A percentile compares a stretch with the other conserved stretches of the same genome.
Evolutionary conservation across 2,888 invertebrate genomes (phyloP).

Genomic region (Nomada fucata): DNA sequence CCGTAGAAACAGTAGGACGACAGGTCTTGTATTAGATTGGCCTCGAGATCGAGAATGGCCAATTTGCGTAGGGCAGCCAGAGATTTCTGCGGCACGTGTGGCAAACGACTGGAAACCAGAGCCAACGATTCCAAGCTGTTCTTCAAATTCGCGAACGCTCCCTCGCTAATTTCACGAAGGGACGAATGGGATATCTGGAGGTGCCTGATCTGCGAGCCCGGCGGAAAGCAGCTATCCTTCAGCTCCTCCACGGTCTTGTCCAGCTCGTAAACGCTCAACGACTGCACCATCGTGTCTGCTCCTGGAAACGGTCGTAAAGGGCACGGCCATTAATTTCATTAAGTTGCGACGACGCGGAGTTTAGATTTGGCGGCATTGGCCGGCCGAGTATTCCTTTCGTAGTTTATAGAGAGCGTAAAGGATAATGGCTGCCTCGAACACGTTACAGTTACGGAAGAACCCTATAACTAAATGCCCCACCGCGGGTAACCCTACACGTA

Average conservation of each 20-base stretch:
- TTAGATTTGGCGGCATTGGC: slow-evolving; percentile 42
- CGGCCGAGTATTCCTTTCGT: slow-evolving; percentile 19
- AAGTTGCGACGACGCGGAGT: slow-evolving; percentile 48
- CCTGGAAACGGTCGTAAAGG: slow-evolving; percentile 72
- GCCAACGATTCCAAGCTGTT: slow-evolving; percentile 92
- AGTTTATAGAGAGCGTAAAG: slow-evolving; percentile 47
- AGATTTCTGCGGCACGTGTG: slow-evolving; percentile 91
- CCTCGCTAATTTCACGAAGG: slow-evolving; percentile 89
- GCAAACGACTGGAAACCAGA: slow-evolving; percentile 90
- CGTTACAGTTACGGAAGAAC: background rate
- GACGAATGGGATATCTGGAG: slow-evolving; percentile 87
- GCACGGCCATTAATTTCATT: slow-evolving; percentile 56
- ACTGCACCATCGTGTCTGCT: slow-evolving; percentile 84
- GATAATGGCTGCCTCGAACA: slow-evolving; percentile 15
- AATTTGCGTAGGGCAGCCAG: slow-evolving; percentile 90
- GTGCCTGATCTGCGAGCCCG: slow-evolving; percentile 85
- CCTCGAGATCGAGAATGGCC: slow-evolving; percentile 92
- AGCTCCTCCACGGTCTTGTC: slow-evolving; percentile 85
- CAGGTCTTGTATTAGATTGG: slow-evolving; percentile 93
- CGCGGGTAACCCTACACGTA: background rate
- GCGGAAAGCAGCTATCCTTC: slow-evolving; percentile 84
- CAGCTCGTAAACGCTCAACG: slow-evolving; percentile 86
- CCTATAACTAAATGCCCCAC: background rate
- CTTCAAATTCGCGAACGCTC: slow-evolving; percentile 89
- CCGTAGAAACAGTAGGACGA: slow-evolving; percentile 95